Percentiles rank a stretch among this genome's conserved stretches.
phyloP scores from a whole-genome alignment of 2,113 vertebrate species.

The Malurus cyaneus region DNA sequence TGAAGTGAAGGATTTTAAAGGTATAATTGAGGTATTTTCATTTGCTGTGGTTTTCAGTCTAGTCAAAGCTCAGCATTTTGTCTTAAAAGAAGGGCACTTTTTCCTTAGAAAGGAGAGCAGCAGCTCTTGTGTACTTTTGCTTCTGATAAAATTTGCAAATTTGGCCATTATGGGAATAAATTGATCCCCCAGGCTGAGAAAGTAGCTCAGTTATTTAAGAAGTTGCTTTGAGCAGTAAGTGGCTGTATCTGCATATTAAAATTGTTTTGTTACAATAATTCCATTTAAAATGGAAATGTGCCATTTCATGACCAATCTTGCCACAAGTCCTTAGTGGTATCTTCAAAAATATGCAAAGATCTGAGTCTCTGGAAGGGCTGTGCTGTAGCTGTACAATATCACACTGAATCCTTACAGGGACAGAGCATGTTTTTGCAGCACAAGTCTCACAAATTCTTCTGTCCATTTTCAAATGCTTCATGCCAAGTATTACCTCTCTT shows the following conservation, averaged over 20 bases:
- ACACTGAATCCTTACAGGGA: not conserved
- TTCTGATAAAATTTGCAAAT: not conserved
- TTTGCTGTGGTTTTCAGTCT: not conserved
- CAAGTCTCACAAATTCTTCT: not conserved
- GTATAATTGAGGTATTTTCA: not conserved
- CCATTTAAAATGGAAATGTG: conserved; percentile 28
- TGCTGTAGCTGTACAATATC: not conserved
- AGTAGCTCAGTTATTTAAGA: conserved; percentile 22
- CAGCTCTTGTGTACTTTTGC: not conserved
- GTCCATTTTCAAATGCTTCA: not conserved
- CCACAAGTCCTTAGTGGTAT: not conserved
- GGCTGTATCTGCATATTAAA: not conserved
- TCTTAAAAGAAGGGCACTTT: not conserved
- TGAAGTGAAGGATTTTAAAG: not conserved
- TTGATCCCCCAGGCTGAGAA: not conserved
- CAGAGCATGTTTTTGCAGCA: not conserved
- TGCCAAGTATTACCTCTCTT: not conserved
- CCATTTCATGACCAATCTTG: not conserved
- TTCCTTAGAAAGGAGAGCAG: not conserved
- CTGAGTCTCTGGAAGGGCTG: not conserved
- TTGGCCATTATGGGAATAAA: not conserved
- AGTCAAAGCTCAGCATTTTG: not conserved
- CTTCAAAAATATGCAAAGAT: not conserved
- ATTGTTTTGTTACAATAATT: not conserved
- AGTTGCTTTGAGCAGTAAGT: conserved; percentile 19